Percentiles rank a stretch among this genome's conserved stretches.
Evolutionary conservation across 2,888 invertebrate genomes (phyloP).

Genomic region (Drosophila atripex): DNA sequence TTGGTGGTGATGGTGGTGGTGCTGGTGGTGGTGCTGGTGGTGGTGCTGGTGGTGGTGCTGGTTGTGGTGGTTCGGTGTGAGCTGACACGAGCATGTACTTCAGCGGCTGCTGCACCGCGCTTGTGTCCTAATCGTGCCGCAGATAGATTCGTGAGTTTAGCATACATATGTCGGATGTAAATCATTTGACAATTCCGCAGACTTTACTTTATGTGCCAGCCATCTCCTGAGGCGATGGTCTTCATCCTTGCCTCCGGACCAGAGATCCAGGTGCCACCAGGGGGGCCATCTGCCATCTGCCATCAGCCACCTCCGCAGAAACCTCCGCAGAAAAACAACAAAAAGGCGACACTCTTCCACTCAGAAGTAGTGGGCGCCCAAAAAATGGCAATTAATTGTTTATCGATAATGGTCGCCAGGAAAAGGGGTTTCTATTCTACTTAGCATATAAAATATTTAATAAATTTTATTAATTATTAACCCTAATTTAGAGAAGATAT

Average conservation of each 20-base stretch:
- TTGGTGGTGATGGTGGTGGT: no score
- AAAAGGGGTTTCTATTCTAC: no score
- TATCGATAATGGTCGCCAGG: no score
- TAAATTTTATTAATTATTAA: neutral
- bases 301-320: constrained; percentile 30
- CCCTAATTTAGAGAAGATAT: no score
- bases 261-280: constrained; percentile 6
- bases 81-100: constrained; percentile 65
- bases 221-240: no score
- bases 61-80: constrained; percentile 13
- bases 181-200: constrained; percentile 80
- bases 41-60: no score
- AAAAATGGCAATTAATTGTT: constrained; percentile 7
- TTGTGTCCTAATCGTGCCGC: constrained; percentile 81
- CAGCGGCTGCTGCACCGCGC: constrained; percentile 46
- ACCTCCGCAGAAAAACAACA: neutral
- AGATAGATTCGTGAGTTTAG: constrained; percentile 81
- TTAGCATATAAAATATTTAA: no score
- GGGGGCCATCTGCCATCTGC: no score
- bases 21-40: no score
- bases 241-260: no score
- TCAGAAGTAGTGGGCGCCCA: constrained; percentile 21
- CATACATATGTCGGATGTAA: constrained; percentile 82
- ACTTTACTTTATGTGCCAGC: constrained; percentile 47
- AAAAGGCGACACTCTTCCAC: neutral